phyloP scores from a whole-genome alignment of 2,113 vertebrate species.

The Pterophyllum scalare region DNA sequence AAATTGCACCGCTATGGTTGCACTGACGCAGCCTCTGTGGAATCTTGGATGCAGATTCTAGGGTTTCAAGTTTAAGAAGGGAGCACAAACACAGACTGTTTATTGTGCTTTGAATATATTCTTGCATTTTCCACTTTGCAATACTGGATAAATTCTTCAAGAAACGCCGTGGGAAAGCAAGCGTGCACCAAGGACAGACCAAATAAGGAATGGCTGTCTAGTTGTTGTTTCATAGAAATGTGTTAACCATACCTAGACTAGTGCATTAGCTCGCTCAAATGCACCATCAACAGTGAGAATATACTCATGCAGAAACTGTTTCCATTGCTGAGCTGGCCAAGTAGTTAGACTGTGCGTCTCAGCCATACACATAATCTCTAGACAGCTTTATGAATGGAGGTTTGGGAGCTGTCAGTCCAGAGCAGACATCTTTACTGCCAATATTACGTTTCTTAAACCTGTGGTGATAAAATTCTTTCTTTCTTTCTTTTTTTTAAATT shows the following conservation, averaged over 20 bases:
- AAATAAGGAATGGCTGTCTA: slow-evolving; percentile 25
- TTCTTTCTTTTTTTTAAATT: not conserved
- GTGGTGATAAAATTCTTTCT: slow-evolving; percentile 21
- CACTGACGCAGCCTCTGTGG: slow-evolving; percentile 64
- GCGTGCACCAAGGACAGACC: slow-evolving; percentile 5
- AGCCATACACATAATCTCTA: slow-evolving; percentile 68
- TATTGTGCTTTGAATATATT: slow-evolving; percentile 65
- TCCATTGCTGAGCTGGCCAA: slow-evolving; percentile 64
- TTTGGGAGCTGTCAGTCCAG: slow-evolving; percentile 75
- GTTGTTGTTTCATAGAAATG: slow-evolving; percentile 44
- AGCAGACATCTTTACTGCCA: slow-evolving; percentile 80
- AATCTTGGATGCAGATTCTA: slow-evolving; percentile 61
- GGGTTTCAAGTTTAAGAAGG: slow-evolving; percentile 66
- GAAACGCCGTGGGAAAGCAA: slow-evolving; percentile 45
- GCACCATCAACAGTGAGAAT: slow-evolving; percentile 57
- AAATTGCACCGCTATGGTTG: slow-evolving; percentile 71
- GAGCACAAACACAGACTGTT: slow-evolving; percentile 64
- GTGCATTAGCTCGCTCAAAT: slow-evolving; percentile 50
- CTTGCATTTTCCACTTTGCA: slow-evolving; percentile 47
- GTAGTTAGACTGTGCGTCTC: slow-evolving; percentile 53
- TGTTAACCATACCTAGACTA: slow-evolving; percentile 37
- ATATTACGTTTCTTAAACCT: slow-evolving; percentile 57
- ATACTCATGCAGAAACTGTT: slow-evolving; percentile 44
- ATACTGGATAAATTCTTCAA: slow-evolving; percentile 54
- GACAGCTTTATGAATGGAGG: slow-evolving; percentile 81